These are phyloP conservation scores for Chaetura pelagica DNA, from an alignment of 2,113 vertebrate species.

Conservation along the genomic window DNA sequence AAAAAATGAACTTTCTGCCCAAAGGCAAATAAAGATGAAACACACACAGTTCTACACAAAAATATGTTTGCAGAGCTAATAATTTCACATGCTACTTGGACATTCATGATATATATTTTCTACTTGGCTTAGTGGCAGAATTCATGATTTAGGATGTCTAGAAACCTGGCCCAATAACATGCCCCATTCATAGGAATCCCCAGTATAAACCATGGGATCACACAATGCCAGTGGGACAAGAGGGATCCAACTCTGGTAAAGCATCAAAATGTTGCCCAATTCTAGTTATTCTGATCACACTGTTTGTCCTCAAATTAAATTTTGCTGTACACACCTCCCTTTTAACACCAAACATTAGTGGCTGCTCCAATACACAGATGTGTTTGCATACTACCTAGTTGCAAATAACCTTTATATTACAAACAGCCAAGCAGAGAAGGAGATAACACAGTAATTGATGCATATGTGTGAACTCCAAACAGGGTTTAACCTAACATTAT, in stretches of 20 bases:
- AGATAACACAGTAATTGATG: slow-evolving; percentile 30
- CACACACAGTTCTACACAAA: slow-evolving; percentile 16
- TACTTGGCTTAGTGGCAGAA: slow-evolving; percentile 19
- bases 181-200: not conserved
- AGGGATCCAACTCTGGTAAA: slow-evolving; percentile 6
- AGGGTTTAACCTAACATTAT: slow-evolving; percentile 40
- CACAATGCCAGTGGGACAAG: slow-evolving; percentile 5
- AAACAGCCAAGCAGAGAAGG: slow-evolving; percentile 26
- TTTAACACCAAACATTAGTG: slow-evolving; percentile 14
- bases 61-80: slow-evolving; percentile 33
- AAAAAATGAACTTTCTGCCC: slow-evolving; percentile 1
- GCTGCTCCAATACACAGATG: slow-evolving; percentile 6
- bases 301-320: not conserved
- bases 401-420: slow-evolving; percentile 12
- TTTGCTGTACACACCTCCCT: not conserved
- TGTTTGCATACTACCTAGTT: not conserved
- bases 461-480: slow-evolving; percentile 41
- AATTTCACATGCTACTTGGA: slow-evolving; percentile 58
- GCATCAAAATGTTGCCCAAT: not conserved
- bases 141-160: not conserved
- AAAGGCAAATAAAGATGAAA: slow-evolving; percentile 53
- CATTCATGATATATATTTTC: slow-evolving; percentile 27
- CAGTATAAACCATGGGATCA: slow-evolving; percentile 10
- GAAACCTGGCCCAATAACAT: slow-evolving; percentile 11
- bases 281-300: not conserved